These are phyloP conservation scores for Oeneis ivallda DNA, from an alignment of 2,888 invertebrate species.

Conservation along the genomic window DNA sequence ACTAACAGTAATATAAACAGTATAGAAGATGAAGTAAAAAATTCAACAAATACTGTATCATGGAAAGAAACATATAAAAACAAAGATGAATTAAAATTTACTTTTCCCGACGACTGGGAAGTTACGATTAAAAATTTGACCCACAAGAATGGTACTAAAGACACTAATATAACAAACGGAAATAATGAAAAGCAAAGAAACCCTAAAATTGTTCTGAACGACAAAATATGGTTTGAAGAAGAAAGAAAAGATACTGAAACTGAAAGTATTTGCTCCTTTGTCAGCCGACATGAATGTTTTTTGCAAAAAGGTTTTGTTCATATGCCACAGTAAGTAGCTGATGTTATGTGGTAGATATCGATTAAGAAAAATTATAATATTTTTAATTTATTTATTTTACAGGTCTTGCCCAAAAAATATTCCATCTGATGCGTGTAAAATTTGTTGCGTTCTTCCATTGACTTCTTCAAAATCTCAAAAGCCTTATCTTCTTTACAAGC, in stretches of 20 bases:
- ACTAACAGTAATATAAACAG: slow-evolving; percentile 5
- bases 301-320: slow-evolving; percentile 55
- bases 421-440: slow-evolving; percentile 39
- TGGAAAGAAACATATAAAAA: slow-evolving; percentile 13
- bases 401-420: slow-evolving; percentile 41
- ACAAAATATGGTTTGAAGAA: slow-evolving; percentile 42
- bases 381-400: slow-evolving; percentile 30
- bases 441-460: slow-evolving; percentile 59
- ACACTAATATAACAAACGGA: slow-evolving; percentile 13
- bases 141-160: slow-evolving; percentile 6
- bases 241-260: slow-evolving; percentile 40
- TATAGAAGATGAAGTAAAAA: slow-evolving; percentile 5
- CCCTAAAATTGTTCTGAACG: slow-evolving; percentile 35
- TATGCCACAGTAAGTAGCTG: slow-evolving; percentile 43
- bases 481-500: slow-evolving; percentile 40
- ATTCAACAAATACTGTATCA: slow-evolving; percentile 24
- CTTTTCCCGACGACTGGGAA: slow-evolving; percentile 48
- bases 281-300: slow-evolving; percentile 56
- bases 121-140: slow-evolving; percentile 22
- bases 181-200: slow-evolving; percentile 16
- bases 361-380: not conserved
- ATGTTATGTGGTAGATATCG: not conserved
- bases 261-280: slow-evolving; percentile 60
- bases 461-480: slow-evolving; percentile 45
- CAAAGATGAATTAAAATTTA: slow-evolving; percentile 51